phyloP scores from a whole-genome alignment of 1,140 invertebrate species.

The Eriosoma lanigerum region DNA sequence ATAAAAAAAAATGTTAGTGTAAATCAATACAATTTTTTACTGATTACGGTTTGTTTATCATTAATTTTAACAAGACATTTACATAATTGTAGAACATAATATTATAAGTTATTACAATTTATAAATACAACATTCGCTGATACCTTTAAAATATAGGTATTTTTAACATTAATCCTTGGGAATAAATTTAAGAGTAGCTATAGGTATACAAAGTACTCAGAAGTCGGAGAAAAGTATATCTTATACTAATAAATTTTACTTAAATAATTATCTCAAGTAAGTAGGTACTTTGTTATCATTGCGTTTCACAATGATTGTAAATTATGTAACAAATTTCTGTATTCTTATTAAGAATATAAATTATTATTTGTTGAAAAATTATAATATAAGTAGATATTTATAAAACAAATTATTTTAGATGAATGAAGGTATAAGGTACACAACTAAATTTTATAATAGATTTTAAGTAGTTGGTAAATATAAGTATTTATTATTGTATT shows the following conservation, averaged over 20 bases:
- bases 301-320: background rate
- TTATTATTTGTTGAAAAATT: constrained; percentile 1
- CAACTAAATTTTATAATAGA: background rate
- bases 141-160: too few relatives aligned
- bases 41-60: too few relatives aligned
- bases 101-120: too few relatives aligned
- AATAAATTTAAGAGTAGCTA: background rate
- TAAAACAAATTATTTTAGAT: background rate
- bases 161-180: background rate
- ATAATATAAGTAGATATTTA: background rate
- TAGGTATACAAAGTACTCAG: too few relatives aligned
- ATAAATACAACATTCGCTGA: too few relatives aligned
- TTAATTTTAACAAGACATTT: too few relatives aligned
- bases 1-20: too few relatives aligned
- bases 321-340: background rate
- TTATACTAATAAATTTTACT: background rate
- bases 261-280: constrained; percentile 24
- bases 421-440: background rate
- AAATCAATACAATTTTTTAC: too few relatives aligned
- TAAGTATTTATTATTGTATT: constrained; percentile 1
- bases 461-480: background rate
- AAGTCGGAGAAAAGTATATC: background rate
- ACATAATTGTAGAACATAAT: too few relatives aligned
- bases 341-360: background rate
- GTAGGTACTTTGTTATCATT: constrained; percentile 6